phyloP scores from a whole-genome alignment of 1,140 invertebrate genomes.

The Sarcophaga bullata region DNA sequence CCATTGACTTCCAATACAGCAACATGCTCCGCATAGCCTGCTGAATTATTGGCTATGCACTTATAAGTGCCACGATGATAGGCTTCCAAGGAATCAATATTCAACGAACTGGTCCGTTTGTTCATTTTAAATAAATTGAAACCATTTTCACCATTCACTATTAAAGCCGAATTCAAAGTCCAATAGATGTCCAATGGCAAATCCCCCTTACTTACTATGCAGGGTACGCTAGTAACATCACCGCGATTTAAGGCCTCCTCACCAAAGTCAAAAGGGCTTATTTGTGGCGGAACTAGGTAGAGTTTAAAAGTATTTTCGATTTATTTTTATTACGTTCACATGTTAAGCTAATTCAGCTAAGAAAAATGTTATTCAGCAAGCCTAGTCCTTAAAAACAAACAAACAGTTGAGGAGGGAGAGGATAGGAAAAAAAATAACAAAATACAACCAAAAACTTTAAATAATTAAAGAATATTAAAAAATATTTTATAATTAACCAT shows the following conservation, averaged over 20 bases:
- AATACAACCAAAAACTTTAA: not conserved
- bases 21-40: constrained; percentile 71
- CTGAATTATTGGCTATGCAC: constrained; percentile 74
- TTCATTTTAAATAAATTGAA: constrained; percentile 66
- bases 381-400: too few relatives aligned
- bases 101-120: constrained; percentile 73
- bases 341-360: too few relatives aligned
- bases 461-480: not conserved
- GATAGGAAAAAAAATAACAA: not conserved
- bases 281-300: constrained; percentile 64
- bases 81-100: constrained; percentile 72
- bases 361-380: too few relatives aligned
- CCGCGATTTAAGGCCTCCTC: constrained; percentile 71
- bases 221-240: constrained; percentile 70
- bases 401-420: too few relatives aligned
- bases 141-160: constrained; percentile 64
- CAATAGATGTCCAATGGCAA: constrained; percentile 69
- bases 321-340: too few relatives aligned
- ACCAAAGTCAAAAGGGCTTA: constrained; percentile 68
- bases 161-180: constrained; percentile 73
- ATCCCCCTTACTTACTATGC: constrained; percentile 71
- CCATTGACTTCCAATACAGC: constrained; percentile 73
- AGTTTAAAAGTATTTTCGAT: too few relatives aligned
- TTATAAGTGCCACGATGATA: constrained; percentile 77
- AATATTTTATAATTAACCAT: constrained; percentile 66